Evolutionary conservation across 2,888 invertebrate genomes (phyloP).

Genomic region (Aethes cnicana): DNA sequence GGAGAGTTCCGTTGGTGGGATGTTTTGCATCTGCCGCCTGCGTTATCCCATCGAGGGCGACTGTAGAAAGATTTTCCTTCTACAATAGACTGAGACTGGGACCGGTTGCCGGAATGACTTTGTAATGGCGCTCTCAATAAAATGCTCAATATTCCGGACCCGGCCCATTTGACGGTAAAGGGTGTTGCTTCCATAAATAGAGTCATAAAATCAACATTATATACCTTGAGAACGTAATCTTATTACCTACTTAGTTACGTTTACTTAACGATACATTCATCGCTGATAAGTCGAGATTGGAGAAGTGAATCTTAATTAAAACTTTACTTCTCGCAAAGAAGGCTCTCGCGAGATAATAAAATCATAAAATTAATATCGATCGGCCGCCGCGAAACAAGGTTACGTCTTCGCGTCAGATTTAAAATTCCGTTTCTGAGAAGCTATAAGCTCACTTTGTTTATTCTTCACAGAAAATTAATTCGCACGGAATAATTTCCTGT

Average conservation of each 20-base stretch:
- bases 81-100: conserved; percentile 78
- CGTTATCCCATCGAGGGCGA: conserved; percentile 82
- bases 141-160: conserved; percentile 67
- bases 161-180: conserved; percentile 56
- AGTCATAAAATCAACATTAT: conserved; percentile 13
- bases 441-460: conserved; percentile 38
- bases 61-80: conserved; percentile 82
- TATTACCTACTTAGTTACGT: conserved; percentile 15
- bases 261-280: conserved; percentile 15
- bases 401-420: conserved; percentile 43
- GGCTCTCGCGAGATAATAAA: conserved; percentile 20
- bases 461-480: conserved; percentile 45
- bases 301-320: conserved; percentile 8
- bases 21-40: conserved; percentile 59
- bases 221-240: neutral
- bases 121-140: conserved; percentile 76
- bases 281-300: too few relatives aligned
- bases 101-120: conserved; percentile 75
- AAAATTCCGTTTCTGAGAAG: conserved; percentile 44
- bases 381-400: conserved; percentile 47
- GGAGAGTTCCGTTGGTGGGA: conserved; percentile 49
- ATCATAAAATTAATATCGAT: conserved; percentile 38
- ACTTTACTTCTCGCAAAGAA: too few relatives aligned
- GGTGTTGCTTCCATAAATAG: conserved; percentile 18
- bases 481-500: conserved; percentile 30